Conservation (phyloP, 2,888 invertebrate genomes). For the Prionchulus punctatus region DNA sequence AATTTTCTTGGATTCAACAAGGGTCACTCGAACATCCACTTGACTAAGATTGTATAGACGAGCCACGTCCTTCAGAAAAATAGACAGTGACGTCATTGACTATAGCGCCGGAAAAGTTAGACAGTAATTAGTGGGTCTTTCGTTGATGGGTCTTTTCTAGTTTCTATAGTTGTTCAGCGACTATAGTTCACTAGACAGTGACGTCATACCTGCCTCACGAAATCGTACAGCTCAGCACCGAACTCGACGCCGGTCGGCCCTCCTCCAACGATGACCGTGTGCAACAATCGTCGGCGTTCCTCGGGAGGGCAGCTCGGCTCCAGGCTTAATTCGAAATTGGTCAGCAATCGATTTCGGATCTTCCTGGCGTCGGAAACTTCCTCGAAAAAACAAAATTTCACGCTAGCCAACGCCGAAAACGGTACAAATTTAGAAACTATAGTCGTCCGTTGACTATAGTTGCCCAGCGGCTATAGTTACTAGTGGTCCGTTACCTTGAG, state of each 20-base stretch:
- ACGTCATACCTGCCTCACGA: slow-evolving; percentile 31
- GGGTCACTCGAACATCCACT: slow-evolving; percentile 25
- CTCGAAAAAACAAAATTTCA: slow-evolving; percentile 17
- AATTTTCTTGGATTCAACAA: slow-evolving; percentile 35
- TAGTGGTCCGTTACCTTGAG: slow-evolving; percentile 37
- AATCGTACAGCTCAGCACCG: slow-evolving; percentile 37
- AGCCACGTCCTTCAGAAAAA: slow-evolving; percentile 26
- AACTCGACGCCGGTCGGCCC: slow-evolving; percentile 39
- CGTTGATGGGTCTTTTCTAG: too few relatives aligned
- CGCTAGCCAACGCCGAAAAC: too few relatives aligned
- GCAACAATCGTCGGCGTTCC: slow-evolving; percentile 31
- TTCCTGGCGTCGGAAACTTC: slow-evolving; percentile 35
- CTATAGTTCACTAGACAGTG: too few relatives aligned
- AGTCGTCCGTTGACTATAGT: too few relatives aligned
- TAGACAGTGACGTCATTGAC: not conserved
- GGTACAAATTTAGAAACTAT: too few relatives aligned
- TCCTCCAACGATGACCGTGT: slow-evolving; percentile 38
- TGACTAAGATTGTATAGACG: slow-evolving; percentile 30
- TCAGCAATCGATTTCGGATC: slow-evolving; percentile 32
- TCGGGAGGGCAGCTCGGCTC: slow-evolving; percentile 26
- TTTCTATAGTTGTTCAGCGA: too few relatives aligned
- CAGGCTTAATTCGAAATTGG: slow-evolving; percentile 34
- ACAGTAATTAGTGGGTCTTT: too few relatives aligned
- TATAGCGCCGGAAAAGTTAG: too few relatives aligned
- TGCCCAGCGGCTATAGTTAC: too few relatives aligned